Evolutionary conservation across 2,797 vertebrate species (phyloP).

Genomic region (Sparidentex hasta): DNA sequence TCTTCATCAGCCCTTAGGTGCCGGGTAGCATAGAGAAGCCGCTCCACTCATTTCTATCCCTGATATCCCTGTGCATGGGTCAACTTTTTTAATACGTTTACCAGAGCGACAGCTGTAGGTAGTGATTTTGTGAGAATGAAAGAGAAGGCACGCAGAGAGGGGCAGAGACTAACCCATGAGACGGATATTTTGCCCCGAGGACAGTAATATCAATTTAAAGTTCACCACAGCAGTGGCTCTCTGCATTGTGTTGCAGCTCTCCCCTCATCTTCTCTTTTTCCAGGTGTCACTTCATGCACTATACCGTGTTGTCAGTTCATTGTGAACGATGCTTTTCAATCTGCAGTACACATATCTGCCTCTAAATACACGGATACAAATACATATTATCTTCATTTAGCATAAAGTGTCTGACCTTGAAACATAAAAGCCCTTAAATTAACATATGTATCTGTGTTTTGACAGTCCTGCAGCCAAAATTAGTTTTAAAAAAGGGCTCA

Average conservation of each 20-base stretch:
- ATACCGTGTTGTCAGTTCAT: slow-evolving; percentile 9
- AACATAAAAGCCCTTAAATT: background rate
- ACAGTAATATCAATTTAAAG: slow-evolving; percentile 69
- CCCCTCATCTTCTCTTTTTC: slow-evolving; percentile 21
- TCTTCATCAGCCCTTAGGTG: slow-evolving; percentile 70
- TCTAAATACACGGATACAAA: background rate
- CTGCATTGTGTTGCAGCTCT: slow-evolving; percentile 42
- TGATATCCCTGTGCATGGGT: slow-evolving; percentile 52
- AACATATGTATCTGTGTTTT: slow-evolving; percentile 26
- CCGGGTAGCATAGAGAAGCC: slow-evolving; percentile 42
- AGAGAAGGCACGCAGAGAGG: slow-evolving; percentile 25
- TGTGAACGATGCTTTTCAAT: slow-evolving; percentile 17
- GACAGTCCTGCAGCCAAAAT: slow-evolving; percentile 29
- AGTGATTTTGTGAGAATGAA: slow-evolving; percentile 23
- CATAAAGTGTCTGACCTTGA: slow-evolving; percentile 31
- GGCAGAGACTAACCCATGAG: slow-evolving; percentile 37
- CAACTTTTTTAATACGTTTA: slow-evolving; percentile 48
- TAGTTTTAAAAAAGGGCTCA: slow-evolving; percentile 15
- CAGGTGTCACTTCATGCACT: slow-evolving; percentile 24
- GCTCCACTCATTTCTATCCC: slow-evolving; percentile 34
- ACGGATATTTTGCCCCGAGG: slow-evolving; percentile 56
- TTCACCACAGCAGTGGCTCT: slow-evolving; percentile 32
- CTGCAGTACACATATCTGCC: background rate
- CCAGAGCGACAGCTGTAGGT: slow-evolving; percentile 45
- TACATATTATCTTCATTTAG: background rate